Evolutionary conservation across 2,113 vertebrate genomes (phyloP).

Genomic region (Tapirus terrestris): DNA sequence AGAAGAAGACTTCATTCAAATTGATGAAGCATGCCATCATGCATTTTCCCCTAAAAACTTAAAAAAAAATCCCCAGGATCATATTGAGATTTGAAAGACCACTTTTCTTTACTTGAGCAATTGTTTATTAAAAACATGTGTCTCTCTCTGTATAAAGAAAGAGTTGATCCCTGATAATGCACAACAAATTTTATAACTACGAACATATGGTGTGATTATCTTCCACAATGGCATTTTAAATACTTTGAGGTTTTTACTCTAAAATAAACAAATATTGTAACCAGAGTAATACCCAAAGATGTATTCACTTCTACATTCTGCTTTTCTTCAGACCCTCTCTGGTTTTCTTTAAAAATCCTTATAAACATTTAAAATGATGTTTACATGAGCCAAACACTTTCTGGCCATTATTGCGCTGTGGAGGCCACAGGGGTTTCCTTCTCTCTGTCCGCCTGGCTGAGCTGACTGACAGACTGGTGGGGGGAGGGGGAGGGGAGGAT

Average conservation of each 20-base stretch:
- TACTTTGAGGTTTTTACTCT: slow-evolving; percentile 40
- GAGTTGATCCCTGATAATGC: neutral
- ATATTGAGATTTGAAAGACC: slow-evolving; percentile 37
- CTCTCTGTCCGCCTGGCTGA: neutral
- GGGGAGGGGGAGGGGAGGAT: rapidly evolving
- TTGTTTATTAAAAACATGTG: neutral
- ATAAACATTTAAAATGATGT: slow-evolving; percentile 43
- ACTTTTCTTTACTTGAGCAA: slow-evolving; percentile 30
- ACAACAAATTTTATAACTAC: slow-evolving; percentile 15
- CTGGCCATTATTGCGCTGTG: neutral
- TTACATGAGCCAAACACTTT: slow-evolving; percentile 39
- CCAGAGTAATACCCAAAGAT: slow-evolving; percentile 16
- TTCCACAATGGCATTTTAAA: slow-evolving; percentile 34
- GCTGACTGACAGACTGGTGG: neutral
- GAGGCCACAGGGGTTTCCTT: neutral
- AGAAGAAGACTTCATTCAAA: slow-evolving; percentile 51
- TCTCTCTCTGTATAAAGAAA: neutral
- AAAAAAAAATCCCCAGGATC: neutral
- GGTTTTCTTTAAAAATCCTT: slow-evolving; percentile 37
- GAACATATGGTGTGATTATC: neutral
- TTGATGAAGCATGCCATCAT: neutral
- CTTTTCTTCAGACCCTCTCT: slow-evolving; percentile 42
- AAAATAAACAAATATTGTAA: slow-evolving; percentile 57
- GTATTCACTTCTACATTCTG: neutral
- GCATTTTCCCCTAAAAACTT: slow-evolving; percentile 1